These are phyloP conservation scores for Andricus grossulariae DNA, from an alignment of 1,140 invertebrate species.

Conservation along the genomic window DNA sequence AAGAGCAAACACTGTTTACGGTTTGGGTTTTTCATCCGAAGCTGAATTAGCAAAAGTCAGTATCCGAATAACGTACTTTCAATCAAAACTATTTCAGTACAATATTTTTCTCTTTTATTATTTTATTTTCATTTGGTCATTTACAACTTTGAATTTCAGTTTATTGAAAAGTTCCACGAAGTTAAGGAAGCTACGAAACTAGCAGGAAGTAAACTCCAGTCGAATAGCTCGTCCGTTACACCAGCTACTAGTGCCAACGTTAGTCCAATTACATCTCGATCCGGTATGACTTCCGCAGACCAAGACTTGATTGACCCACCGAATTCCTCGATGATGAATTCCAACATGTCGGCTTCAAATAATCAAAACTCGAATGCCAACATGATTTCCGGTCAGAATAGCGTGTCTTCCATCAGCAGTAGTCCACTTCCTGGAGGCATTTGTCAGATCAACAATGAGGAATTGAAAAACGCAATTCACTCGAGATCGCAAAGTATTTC, in stretches of 20 bases:
- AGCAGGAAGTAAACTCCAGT: slow-evolving; percentile 80
- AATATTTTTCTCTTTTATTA: slow-evolving; percentile 22
- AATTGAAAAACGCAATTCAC: slow-evolving; percentile 71
- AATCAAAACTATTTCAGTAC: slow-evolving; percentile 13
- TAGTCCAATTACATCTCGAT: slow-evolving; percentile 85
- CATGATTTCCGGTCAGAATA: slow-evolving; percentile 73
- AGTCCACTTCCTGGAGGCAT: slow-evolving; percentile 69
- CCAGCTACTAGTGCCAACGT: slow-evolving; percentile 90
- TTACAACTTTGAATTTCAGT: slow-evolving; percentile 79
- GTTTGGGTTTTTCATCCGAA: slow-evolving; percentile 96
- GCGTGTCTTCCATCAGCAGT: slow-evolving; percentile 73
- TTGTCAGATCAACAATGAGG: slow-evolving; percentile 70
- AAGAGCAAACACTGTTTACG: slow-evolving; percentile 97
- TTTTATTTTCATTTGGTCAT: slow-evolving; percentile 32
- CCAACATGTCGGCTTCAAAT: slow-evolving; percentile 72
- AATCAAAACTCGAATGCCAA: slow-evolving; percentile 72
- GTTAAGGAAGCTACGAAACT: slow-evolving; percentile 95
- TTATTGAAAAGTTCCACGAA: slow-evolving; percentile 99
- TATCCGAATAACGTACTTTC: slow-evolving; percentile 35
- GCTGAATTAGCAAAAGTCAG: slow-evolving; percentile 91
- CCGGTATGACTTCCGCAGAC: slow-evolving; percentile 75
- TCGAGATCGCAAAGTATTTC: slow-evolving; percentile 73
- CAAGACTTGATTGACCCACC: slow-evolving; percentile 76
- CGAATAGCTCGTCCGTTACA: slow-evolving; percentile 86
- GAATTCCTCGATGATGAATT: slow-evolving; percentile 74